A percentile compares a stretch with the other conserved stretches of the same genome.
These are phyloP conservation scores for Drosophila neocordata DNA, from an alignment of 1,140 invertebrate species.

Conservation along the genomic window DNA sequence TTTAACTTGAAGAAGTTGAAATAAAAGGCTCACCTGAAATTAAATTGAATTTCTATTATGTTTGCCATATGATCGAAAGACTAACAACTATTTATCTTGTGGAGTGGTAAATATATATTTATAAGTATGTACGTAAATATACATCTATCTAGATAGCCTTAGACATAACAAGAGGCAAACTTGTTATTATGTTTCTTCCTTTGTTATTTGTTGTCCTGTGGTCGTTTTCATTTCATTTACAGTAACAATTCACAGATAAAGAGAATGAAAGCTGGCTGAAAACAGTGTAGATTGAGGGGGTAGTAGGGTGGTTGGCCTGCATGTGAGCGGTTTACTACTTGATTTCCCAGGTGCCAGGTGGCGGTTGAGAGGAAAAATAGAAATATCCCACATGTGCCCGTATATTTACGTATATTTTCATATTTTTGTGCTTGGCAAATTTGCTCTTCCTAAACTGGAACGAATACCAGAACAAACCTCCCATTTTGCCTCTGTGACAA, in stretches of 20 bases:
- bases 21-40: neutral
- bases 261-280: neutral
- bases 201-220: slow-evolving; percentile 64
- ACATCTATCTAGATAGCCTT: neutral
- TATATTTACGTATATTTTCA: slow-evolving; percentile 57
- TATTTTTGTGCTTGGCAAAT: slow-evolving; percentile 55
- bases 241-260: slow-evolving; percentile 50
- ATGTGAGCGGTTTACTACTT: slow-evolving; percentile 49
- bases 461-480: slow-evolving; percentile 15
- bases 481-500: slow-evolving; percentile 15
- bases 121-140: neutral
- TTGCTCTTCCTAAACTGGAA: slow-evolving; percentile 39
- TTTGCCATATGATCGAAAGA: neutral
- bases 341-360: slow-evolving; percentile 69
- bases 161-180: slow-evolving; percentile 10
- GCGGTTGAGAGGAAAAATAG: slow-evolving; percentile 27
- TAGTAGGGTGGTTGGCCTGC: slow-evolving; percentile 28
- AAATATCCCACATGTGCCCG: slow-evolving; percentile 13
- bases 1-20: neutral
- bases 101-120: slow-evolving; percentile 1
- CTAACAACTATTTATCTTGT: neutral
- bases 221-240: slow-evolving; percentile 76
- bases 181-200: slow-evolving; percentile 39
- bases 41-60: neutral
- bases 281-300: slow-evolving; percentile 12